These are phyloP conservation scores for Tetragonula carbonaria DNA, from an alignment of 2,888 invertebrate genomes.

Conservation along the genomic window DNA sequence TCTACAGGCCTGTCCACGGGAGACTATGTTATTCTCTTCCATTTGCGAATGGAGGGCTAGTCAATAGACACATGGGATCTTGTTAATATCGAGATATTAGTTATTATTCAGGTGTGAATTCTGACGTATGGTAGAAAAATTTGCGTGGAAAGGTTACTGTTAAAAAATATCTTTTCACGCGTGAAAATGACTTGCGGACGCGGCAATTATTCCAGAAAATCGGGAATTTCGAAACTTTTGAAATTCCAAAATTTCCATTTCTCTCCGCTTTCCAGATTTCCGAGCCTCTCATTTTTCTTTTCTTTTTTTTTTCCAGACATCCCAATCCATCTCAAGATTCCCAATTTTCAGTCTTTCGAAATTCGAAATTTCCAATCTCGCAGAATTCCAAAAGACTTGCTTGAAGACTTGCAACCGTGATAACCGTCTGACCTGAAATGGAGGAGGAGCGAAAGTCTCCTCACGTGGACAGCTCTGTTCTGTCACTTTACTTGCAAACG, in stretches of 20 bases:
- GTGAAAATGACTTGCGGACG: too few species aligned
- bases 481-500: neutral
- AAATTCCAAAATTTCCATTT: neutral
- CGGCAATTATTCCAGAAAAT: neutral
- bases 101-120: neutral
- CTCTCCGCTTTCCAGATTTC: too few species aligned
- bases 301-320: too few species aligned
- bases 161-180: too few species aligned
- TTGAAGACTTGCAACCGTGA: neutral
- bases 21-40: neutral
- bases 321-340: too few species aligned
- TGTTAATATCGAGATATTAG: neutral
- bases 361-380: neutral
- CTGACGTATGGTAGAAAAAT: neutral
- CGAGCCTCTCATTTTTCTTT: too few species aligned
- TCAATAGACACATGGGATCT: too few species aligned
- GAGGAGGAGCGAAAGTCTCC: neutral
- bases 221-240: neutral
- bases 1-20: conserved; percentile 11
- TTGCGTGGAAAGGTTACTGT: neutral
- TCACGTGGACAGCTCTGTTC: neutral
- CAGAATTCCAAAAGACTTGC: neutral
- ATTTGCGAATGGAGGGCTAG: neutral
- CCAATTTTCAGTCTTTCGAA: too few species aligned
- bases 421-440: neutral